Conservation (phyloP, 2,888 invertebrate species). For the Byasa hedistus region DNA sequence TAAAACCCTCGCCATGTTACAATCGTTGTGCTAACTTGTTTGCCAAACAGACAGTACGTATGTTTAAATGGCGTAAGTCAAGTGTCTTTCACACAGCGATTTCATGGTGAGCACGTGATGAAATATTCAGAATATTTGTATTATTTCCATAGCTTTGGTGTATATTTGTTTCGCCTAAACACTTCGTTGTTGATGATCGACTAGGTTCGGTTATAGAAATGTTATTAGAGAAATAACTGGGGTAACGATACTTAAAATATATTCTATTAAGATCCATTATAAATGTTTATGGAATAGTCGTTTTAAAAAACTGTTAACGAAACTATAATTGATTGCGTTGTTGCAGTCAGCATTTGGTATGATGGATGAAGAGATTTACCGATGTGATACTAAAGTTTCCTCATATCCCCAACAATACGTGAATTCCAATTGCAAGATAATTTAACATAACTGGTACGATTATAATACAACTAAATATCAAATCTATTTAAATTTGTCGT, state of each 20-base stretch:
- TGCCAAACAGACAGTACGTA: slow-evolving; percentile 3
- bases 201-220: too few species aligned
- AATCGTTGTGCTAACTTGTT: slow-evolving; percentile 6
- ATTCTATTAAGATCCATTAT: too few species aligned
- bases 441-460: slow-evolving; percentile 1
- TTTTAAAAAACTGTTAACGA: background rate
- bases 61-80: background rate
- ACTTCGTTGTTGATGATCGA: too few species aligned
- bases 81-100: background rate
- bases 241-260: too few species aligned
- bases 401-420: background rate
- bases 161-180: background rate
- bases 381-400: background rate
- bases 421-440: background rate
- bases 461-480: background rate
- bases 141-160: background rate
- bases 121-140: background rate
- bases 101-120: background rate
- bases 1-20: background rate
- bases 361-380: slow-evolving; percentile 4
- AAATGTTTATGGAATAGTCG: too few species aligned
- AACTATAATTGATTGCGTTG: slow-evolving; percentile 11
- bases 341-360: slow-evolving; percentile 13
- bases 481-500: background rate
- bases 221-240: too few species aligned